Evolutionary conservation across 2,113 vertebrate species (phyloP), one percentile per base, ranked within the genome.

Genomic region (Polypterus bichir): DNA sequence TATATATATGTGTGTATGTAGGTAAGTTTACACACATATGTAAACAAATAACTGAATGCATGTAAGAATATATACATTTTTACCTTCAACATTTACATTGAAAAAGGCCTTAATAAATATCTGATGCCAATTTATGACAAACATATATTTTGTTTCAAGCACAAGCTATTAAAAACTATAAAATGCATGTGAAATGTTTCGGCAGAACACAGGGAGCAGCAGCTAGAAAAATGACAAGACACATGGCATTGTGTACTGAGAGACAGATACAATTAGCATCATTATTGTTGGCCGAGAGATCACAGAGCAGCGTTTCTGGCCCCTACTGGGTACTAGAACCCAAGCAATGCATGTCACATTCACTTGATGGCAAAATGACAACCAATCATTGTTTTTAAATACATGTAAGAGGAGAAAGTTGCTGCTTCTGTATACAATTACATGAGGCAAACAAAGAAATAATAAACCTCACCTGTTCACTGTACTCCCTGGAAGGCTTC

Each of bases 381-480:
- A 45, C 67, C 57, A 5, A 4, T 67, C 64, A 3, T 6, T 74
- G 61, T 56, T 69, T 67, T 59, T 63, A 78, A 68, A 27, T 44
- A 68, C 74, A 66, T 69, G 46, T 62, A 68, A 64, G 73, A 72
- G 65, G 60, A 74, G 66, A 47, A 27, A 27, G 27, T 27, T 27
- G 27, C 27, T 27, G 27, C 27, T 64, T 76, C 69, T 73, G 62
- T 27, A 27, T 27, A 27, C 27, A 27, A 27, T 27, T 27, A 27
- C 27, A 27, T 27, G 27, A 27, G 27, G 27, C 27, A 27, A 27
- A 27, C 27, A 27, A 75, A 83, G 81, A 62, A 76, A 60, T 54
- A 59, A 65, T 62, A 68, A 52, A 69, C 81, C 88, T 91, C 81
- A 91, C 89, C 89, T 86, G 79, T 57, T 79, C 69, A 63, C 69